Percentiles rank a stretch among this genome's conserved stretches.
These are phyloP conservation scores for Sebastes hopkinsi DNA, from an alignment of 2,797 vertebrate genomes.

Conservation along the genomic window DNA sequence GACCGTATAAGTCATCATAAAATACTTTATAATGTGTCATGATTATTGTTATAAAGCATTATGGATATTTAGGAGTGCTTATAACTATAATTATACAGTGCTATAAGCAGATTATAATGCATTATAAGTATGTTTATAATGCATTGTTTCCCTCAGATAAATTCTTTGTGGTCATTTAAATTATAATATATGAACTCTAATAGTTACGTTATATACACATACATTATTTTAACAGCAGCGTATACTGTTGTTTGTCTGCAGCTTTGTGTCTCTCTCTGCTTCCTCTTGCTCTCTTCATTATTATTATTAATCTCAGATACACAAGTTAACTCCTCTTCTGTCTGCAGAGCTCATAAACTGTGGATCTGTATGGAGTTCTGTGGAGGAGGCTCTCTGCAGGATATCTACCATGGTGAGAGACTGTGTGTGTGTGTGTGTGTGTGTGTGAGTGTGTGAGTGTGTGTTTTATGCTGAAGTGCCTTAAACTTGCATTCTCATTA, in stretches of 20 bases:
- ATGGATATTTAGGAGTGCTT: no score
- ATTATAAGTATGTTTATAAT: background rate
- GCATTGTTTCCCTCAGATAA: background rate
- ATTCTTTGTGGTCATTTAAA: background rate
- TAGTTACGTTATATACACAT: background rate
- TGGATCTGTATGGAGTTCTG: conserved; percentile 98
- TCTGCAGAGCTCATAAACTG: conserved; percentile 86
- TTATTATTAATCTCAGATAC: background rate
- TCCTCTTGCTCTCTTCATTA: background rate
- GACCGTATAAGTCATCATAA: background rate
- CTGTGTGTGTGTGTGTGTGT: background rate
- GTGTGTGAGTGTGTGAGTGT: conserved; percentile 65
- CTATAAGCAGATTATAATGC: no score
- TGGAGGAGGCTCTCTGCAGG: conserved; percentile 92
- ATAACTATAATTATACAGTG: no score
- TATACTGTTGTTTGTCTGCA: background rate
- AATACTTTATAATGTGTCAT: background rate
- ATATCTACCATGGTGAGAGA: conserved; percentile 89
- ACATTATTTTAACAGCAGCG: background rate
- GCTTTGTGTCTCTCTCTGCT: background rate
- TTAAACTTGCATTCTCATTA: background rate
- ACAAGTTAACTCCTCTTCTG: background rate
- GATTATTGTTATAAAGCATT: no score
- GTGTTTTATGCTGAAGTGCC: background rate
- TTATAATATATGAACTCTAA: background rate